Base-by-base conservation (phyloP, 1,140 invertebrate species). In the Armadillidium nasatum region DNA sequence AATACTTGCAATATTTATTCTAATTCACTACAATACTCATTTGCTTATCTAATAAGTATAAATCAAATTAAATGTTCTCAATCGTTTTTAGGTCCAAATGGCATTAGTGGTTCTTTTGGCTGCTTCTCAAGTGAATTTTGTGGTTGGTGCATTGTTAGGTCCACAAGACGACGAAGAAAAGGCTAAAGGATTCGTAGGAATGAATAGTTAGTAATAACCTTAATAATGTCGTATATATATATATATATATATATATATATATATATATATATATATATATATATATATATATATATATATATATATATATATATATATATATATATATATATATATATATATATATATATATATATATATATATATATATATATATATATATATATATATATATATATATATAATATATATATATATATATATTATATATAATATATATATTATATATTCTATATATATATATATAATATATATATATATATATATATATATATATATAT, bases 11-110 rank as follows among this genome's bases (percentile, higher is more conserved):
- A 33, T 33, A 33, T 33, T 33, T n/a, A n/a, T n/a, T n/a, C n/a
- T n/a, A n/a, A n/a, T n/a, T n/a, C n/a, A n/a, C n/a, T n/a, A n/a
- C n/a, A n/a, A n/a, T n/a, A n/a, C n/a, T n/a, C n/a, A n/a, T n/a
- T n/a, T n/a, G n/a, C n/a, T n/a, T n/a, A n/a, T 33, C 33, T 33
- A 3, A 33, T 33, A 33, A 33, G 33, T 3, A 33, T 33, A 33
- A 33, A 33, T 33, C 33, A 33, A 33, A 33, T 3, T 33, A 33
- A 33, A 33, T 33, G 6, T 33, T 33, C 6, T 6, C 33, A 33
- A 33, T 6, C 33, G 33, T 71, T 71, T 44, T 15, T 60, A 73
- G 72, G 72, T 73, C 43, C 72, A 73, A 19, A 50, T 73, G 72
- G 72, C 33, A 13, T 13, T 73, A 19, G 22, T 73, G 1, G 10